Conservation (phyloP, 2,797 vertebrate species). For the Paguma larvata region DNA sequence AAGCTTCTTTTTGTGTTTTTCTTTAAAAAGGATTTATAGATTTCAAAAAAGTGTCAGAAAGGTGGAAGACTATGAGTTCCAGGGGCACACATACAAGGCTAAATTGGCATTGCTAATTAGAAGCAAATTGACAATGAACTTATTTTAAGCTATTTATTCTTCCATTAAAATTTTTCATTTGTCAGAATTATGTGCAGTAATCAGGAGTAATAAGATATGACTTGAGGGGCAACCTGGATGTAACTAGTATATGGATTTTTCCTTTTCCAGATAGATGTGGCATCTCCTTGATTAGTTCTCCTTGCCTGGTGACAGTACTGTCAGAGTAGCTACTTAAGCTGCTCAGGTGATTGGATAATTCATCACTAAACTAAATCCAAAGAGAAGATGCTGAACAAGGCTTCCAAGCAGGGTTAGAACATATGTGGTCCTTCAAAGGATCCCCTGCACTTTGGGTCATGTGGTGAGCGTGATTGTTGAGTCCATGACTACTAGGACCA, state of each 20-base stretch:
- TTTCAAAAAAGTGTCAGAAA: conserved; percentile 32
- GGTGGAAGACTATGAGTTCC: neutral
- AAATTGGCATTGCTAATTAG: neutral
- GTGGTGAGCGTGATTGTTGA: neutral
- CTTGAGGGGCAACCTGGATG: neutral
- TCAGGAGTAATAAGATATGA: neutral
- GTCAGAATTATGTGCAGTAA: neutral
- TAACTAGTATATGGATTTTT: neutral
- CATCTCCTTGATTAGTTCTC: conserved; percentile 24
- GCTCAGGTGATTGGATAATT: neutral
- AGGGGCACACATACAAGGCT: neutral
- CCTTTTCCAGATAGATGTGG: neutral
- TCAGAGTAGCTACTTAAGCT: neutral
- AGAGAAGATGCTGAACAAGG: neutral
- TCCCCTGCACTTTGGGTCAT: neutral
- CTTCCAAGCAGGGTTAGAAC: neutral
- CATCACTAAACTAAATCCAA: neutral
- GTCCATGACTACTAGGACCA: neutral
- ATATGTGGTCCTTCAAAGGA: neutral
- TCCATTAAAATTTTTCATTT: neutral
- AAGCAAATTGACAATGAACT: neutral
- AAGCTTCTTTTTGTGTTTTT: conserved; percentile 45
- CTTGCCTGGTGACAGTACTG: neutral
- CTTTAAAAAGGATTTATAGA: neutral
- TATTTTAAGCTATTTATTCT: conserved; percentile 33